Percentiles rank a stretch among this genome's conserved stretches.
These are phyloP conservation scores for Chrysogorgia sp. DNA, from an alignment of 92 coral and sea anemone species.

Conservation along the genomic window DNA sequence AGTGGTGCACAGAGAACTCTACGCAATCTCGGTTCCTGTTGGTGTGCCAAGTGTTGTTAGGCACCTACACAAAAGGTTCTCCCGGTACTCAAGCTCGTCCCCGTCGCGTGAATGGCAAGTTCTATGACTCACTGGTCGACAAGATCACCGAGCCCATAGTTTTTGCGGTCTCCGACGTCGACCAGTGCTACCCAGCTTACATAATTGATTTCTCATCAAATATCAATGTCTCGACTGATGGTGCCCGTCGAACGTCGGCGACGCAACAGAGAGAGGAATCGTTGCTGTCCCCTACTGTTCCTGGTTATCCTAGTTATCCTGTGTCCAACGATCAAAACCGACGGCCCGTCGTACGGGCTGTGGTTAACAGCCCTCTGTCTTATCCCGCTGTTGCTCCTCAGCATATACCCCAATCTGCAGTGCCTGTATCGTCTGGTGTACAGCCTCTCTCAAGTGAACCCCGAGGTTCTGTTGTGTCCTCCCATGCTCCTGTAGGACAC, in stretches of 20 bases:
- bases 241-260: neutral
- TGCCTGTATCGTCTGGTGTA: slow-evolving; percentile 11
- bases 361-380: neutral
- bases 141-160: slow-evolving; percentile 64
- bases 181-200: slow-evolving; percentile 78
- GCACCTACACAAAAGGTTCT: slow-evolving; percentile 74
- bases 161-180: slow-evolving; percentile 71
- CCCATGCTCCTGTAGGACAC: neutral
- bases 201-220: slow-evolving; percentile 50
- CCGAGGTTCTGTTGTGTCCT: neutral
- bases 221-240: neutral
- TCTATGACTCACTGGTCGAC: slow-evolving; percentile 81
- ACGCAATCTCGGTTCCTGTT: slow-evolving; percentile 69
- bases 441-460: neutral
- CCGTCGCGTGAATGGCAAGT: slow-evolving; percentile 48
- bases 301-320: neutral
- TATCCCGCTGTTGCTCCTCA: neutral
- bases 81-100: slow-evolving; percentile 42
- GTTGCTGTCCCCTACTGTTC: neutral
- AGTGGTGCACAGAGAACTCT: slow-evolving; percentile 59
- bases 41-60: slow-evolving; percentile 76
- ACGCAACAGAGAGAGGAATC: neutral
- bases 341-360: neutral
- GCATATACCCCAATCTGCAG: neutral
- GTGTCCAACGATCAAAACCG: neutral